These are phyloP conservation scores for Lepidochrysops patricia DNA, from an alignment of 2,888 invertebrate species.

Conservation along the genomic window DNA sequence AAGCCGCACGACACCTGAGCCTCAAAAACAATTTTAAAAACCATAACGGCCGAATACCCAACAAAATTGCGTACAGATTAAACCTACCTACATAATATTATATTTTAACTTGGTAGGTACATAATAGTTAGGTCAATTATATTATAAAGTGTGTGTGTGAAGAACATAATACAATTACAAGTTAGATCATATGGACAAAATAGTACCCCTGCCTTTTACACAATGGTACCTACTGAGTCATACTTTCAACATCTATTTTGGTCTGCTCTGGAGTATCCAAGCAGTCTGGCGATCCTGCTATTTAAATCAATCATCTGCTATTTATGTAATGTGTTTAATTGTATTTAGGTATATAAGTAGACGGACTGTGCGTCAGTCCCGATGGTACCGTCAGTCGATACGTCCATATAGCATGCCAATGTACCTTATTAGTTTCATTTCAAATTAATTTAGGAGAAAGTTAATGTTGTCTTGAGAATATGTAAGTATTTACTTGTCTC, in stretches of 20 bases:
- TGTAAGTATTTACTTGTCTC: no score
- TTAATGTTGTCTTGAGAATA: no score
- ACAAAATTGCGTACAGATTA: constrained; percentile 1
- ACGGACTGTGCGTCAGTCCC: background rate
- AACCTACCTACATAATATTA: background rate
- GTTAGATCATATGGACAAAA: no score
- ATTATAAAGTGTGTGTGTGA: no score
- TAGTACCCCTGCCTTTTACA: background rate
- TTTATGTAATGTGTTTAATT: constrained; percentile 3
- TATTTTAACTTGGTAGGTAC: background rate
- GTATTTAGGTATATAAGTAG: background rate
- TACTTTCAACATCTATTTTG: background rate
- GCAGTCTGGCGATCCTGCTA: constrained; percentile 6
- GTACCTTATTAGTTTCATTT: no score
- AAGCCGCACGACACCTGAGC: background rate
- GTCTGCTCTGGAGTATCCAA: constrained; percentile 6
- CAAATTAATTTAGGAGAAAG: no score
- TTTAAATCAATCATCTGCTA: constrained; percentile 1
- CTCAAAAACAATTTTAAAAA: background rate
- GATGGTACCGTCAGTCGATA: no score
- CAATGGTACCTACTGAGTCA: background rate
- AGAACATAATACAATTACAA: no score
- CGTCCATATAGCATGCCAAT: no score
- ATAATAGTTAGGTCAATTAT: no score
- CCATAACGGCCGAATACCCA: background rate